Conservation (phyloP, 2,888 invertebrate species). For the Tenthredo amoena region DNA sequence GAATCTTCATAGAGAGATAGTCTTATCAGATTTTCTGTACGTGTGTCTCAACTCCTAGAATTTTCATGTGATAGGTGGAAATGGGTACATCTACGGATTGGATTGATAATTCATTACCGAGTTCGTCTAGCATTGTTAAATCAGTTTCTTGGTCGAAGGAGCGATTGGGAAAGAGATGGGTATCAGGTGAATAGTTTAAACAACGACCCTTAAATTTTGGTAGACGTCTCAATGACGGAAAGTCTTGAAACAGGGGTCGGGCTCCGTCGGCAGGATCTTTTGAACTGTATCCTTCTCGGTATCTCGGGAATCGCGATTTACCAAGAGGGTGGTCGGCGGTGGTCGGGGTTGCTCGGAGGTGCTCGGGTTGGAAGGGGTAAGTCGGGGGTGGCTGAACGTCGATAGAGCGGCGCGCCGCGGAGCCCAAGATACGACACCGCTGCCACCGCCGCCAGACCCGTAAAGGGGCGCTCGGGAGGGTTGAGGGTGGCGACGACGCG, state of each 20-base stretch:
- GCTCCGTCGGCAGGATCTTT: slow-evolving; percentile 30
- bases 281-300: slow-evolving; percentile 35
- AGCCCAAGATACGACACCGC: slow-evolving; percentile 78
- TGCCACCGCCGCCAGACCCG: slow-evolving; percentile 76
- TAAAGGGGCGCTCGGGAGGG: slow-evolving; percentile 68
- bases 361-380: slow-evolving; percentile 53
- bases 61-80: neutral
- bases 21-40: neutral
- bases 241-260: neutral
- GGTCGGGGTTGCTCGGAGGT: slow-evolving; percentile 58
- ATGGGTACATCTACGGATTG: neutral
- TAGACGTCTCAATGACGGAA: slow-evolving; percentile 22
- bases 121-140: neutral
- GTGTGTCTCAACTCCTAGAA: neutral
- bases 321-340: slow-evolving; percentile 53
- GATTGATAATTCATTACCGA: neutral
- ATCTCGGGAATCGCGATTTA: slow-evolving; percentile 48
- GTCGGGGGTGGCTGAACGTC: slow-evolving; percentile 74
- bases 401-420: slow-evolving; percentile 78
- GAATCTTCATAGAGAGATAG: neutral
- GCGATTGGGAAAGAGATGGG: slow-evolving; percentile 53
- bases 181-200: slow-evolving; percentile 40
- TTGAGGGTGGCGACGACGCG: slow-evolving; percentile 52
- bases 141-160: slow-evolving; percentile 55
- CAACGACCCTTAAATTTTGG: slow-evolving; percentile 26